Conservation (phyloP, 2,888 invertebrate genomes). For the Andrena minutula region DNA sequence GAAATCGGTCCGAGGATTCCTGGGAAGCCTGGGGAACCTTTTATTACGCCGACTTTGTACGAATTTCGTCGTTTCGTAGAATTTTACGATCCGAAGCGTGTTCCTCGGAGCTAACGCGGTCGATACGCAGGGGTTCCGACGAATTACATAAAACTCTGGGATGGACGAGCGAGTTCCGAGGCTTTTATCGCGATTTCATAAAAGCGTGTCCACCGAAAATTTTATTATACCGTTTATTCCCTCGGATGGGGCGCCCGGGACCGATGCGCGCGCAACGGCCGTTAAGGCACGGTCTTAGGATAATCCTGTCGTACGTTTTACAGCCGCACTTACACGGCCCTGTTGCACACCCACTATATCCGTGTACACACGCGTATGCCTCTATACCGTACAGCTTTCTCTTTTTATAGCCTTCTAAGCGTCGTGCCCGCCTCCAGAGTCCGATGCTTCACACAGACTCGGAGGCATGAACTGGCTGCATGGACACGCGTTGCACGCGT, state of each 20-base stretch:
- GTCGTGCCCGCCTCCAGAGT: conserved; percentile 71
- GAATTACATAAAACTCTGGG: conserved; percentile 55
- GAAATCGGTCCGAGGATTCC: conserved; percentile 25
- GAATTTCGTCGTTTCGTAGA: conserved; percentile 45
- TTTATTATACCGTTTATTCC: conserved; percentile 57
- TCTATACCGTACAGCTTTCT: conserved; percentile 76
- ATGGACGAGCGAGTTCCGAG: not conserved
- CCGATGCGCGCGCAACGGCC: conserved; percentile 26
- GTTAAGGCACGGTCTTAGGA: conserved; percentile 61
- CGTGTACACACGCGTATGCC: conserved; percentile 33
- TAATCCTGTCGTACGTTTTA: conserved; percentile 64
- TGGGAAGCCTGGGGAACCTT: conserved; percentile 29
- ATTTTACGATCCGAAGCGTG: conserved; percentile 49
- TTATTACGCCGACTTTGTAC: conserved; percentile 61
- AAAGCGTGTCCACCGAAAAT: conserved; percentile 50
- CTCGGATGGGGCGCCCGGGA: conserved; percentile 29
- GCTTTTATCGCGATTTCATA: conserved; percentile 60
- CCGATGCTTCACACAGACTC: conserved; percentile 53
- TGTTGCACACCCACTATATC: conserved; percentile 50
- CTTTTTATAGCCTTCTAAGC: conserved; percentile 81
- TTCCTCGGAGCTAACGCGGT: conserved; percentile 4
- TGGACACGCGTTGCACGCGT: conserved; percentile 46
- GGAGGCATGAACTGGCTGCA: conserved; percentile 41
- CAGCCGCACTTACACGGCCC: conserved; percentile 55
- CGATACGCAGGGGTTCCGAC: conserved; percentile 18